Evolutionary conservation across 2,113 vertebrate species (phyloP).

Genomic region (Osmerus mordax): DNA sequence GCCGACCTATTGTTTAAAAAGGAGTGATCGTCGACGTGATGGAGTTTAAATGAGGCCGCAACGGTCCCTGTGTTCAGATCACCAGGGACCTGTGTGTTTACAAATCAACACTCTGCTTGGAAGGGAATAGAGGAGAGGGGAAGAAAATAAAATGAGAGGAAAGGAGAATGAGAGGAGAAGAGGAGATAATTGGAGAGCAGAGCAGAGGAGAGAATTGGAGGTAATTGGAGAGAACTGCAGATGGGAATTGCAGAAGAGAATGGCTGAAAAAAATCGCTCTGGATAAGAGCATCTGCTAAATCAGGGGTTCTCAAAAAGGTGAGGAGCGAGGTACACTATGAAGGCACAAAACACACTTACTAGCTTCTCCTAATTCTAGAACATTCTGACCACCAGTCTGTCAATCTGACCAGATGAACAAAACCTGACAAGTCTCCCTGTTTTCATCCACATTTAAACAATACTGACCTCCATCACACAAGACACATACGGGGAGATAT

Average conservation of each 20-base stretch:
- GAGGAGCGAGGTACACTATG: neutral
- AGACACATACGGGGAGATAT: too few relatives aligned
- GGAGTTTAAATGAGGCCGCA: constrained; percentile 70
- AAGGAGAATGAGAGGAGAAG: neutral
- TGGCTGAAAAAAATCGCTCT: too few relatives aligned
- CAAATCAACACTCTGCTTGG: constrained; percentile 69
- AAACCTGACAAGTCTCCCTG: too few relatives aligned
- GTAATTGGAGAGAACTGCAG: constrained; percentile 30
- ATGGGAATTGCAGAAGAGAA: constrained; percentile 9
- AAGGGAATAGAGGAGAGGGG: constrained; percentile 44
- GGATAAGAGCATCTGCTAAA: too few relatives aligned
- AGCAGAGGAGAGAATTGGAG: constrained; percentile 7
- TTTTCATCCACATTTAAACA: too few relatives aligned
- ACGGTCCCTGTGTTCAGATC: constrained; percentile 49
- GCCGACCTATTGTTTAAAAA: constrained; percentile 60
- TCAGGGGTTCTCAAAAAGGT: too few relatives aligned
- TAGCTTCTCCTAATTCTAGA: too few relatives aligned
- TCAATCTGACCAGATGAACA: too few relatives aligned
- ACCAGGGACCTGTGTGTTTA: constrained; percentile 57
- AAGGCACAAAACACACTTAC: too few relatives aligned
- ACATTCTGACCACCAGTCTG: too few relatives aligned
- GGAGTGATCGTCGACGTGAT: constrained; percentile 55
- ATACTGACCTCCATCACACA: too few relatives aligned
- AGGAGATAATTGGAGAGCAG: too few relatives aligned
- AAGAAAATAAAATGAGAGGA: constrained; percentile 42